These are phyloP conservation scores for Atherinomorus stipes DNA, from an alignment of 2,113 vertebrate species.

Conservation along the genomic window DNA sequence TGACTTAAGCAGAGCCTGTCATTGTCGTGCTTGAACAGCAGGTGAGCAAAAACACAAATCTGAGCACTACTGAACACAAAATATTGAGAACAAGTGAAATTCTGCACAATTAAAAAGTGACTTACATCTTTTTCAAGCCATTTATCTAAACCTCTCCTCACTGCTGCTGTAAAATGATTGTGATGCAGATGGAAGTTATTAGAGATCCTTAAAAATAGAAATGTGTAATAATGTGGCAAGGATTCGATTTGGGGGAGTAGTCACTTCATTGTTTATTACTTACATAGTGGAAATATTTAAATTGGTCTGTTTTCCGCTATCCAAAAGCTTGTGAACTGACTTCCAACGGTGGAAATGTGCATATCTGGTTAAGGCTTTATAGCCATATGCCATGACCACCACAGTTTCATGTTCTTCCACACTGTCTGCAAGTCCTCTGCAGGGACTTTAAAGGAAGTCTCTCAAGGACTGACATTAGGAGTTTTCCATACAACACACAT, in stretches of 20 bases:
- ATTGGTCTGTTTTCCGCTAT: slow-evolving; percentile 29
- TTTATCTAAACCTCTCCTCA: slow-evolving; percentile 27
- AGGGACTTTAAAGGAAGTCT: slow-evolving; percentile 55
- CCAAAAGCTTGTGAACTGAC: slow-evolving; percentile 47
- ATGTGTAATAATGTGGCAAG: slow-evolving; percentile 48
- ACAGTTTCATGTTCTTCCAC: slow-evolving; percentile 67
- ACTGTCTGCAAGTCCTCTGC: slow-evolving; percentile 37
- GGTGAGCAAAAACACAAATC: slow-evolving; percentile 33
- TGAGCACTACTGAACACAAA: slow-evolving; percentile 20
- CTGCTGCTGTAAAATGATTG: slow-evolving; percentile 44
- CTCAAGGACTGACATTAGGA: slow-evolving; percentile 24
- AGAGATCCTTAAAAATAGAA: slow-evolving; percentile 60
- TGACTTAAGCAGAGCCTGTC: background rate
- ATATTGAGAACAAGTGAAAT: slow-evolving; percentile 7
- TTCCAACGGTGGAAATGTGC: slow-evolving; percentile 64
- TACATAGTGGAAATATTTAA: slow-evolving; percentile 50
- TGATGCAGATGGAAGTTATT: slow-evolving; percentile 65
- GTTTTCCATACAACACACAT: slow-evolving; percentile 50
- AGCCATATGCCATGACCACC: slow-evolving; percentile 46
- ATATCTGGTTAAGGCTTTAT: slow-evolving; percentile 56
- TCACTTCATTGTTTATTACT: slow-evolving; percentile 62
- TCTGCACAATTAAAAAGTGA: slow-evolving; percentile 17
- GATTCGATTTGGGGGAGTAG: slow-evolving; percentile 47
- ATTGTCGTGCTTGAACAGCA: slow-evolving; percentile 12
- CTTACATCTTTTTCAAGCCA: slow-evolving; percentile 37